Conservation (phyloP, 2,888 invertebrate species). For the Nebria salina region DNA sequence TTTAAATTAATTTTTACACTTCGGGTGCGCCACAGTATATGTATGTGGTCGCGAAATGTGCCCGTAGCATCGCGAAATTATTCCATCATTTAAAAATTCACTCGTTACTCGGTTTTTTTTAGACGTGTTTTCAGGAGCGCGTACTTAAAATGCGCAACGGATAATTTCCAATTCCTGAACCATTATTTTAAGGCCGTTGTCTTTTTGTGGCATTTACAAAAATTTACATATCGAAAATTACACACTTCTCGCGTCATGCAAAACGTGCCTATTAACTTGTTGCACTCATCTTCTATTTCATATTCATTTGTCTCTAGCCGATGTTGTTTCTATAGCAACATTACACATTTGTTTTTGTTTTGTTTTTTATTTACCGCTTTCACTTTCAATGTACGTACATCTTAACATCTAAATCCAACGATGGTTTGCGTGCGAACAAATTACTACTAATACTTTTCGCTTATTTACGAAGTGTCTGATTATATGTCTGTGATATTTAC, state of each 20-base stretch:
- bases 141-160: slow-evolving; percentile 23
- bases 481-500: too few relatives aligned
- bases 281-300: neutral
- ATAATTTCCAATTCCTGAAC: slow-evolving; percentile 26
- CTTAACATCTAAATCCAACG: too few relatives aligned
- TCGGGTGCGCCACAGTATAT: neutral
- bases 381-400: too few relatives aligned
- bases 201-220: slow-evolving; percentile 19
- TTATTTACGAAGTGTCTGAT: too few relatives aligned
- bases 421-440: too few relatives aligned
- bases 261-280: slow-evolving; percentile 15
- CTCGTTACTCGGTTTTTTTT: slow-evolving; percentile 3
- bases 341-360: neutral
- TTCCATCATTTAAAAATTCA: slow-evolving; percentile 1
- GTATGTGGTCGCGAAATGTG: neutral
- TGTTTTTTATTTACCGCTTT: too few relatives aligned
- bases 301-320: neutral
- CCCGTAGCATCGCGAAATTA: slow-evolving; percentile 2
- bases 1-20: slow-evolving; percentile 29
- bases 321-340: neutral
- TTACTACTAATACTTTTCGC: too few relatives aligned
- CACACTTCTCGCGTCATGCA: slow-evolving; percentile 2
- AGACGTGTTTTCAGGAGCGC: slow-evolving; percentile 18
- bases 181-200: slow-evolving; percentile 18
- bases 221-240: slow-evolving; percentile 27